Evolutionary conservation across 1,140 invertebrate species (phyloP).

Genomic region (Proctacanthus coquilletti): DNA sequence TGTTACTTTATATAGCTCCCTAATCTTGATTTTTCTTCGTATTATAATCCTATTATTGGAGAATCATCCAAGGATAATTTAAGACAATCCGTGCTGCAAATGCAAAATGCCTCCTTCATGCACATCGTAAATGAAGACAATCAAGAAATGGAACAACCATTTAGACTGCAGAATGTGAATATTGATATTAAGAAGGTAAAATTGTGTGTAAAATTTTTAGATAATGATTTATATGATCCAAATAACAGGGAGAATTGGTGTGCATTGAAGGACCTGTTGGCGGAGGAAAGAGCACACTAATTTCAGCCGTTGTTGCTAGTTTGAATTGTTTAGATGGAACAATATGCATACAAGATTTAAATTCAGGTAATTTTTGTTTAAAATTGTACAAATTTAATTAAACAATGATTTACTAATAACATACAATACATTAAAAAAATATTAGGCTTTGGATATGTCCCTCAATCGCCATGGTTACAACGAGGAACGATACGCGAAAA

Average conservation of each 20-base stretch:
- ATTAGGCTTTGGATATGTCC: constrained; percentile 76
- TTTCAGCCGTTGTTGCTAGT: constrained; percentile 55
- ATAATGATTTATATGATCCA: neutral
- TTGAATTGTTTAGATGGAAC: constrained; percentile 40
- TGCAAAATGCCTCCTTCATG: constrained; percentile 19
- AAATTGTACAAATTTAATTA: constrained; percentile 31
- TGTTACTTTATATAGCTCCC: constrained; percentile 8
- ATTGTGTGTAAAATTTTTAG: neutral
- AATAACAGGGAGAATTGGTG: constrained; percentile 38
- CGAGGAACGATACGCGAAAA: constrained; percentile 81
- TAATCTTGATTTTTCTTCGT: constrained; percentile 24
- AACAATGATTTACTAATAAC: constrained; percentile 21
- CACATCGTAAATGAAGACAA: constrained; percentile 9
- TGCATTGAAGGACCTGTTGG: constrained; percentile 58
- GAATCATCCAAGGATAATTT: constrained; percentile 5
- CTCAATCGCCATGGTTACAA: constrained; percentile 85
- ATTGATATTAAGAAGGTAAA: constrained; percentile 17
- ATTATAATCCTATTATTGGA: constrained; percentile 24
- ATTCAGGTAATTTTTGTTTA: constrained; percentile 31
- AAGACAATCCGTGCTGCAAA: constrained; percentile 14
- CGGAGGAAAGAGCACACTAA: constrained; percentile 55
- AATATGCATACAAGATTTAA: constrained; percentile 46
- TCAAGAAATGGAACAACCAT: constrained; percentile 4
- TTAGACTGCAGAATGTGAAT: constrained; percentile 19
- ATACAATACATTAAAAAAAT: too few relatives aligned